phyloP scores from a whole-genome alignment of 2,797 vertebrate species.

The Anguilla anguilla region DNA sequence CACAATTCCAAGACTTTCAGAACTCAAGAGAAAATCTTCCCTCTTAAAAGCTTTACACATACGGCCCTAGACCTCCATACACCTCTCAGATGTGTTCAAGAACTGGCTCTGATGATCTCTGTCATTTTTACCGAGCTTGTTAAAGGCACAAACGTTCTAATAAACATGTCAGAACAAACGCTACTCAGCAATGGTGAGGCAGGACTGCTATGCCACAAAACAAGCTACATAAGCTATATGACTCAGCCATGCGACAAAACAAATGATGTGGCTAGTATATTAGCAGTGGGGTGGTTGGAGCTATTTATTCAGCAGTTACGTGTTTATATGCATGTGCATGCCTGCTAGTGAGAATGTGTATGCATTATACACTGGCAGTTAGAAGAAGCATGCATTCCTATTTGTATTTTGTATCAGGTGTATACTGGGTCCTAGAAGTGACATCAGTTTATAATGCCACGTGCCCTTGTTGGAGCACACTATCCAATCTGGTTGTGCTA shows the following conservation, averaged over 20 bases:
- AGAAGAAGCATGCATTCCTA: not conserved
- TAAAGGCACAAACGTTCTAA: not conserved
- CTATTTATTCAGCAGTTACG: not conserved
- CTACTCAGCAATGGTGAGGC: not conserved
- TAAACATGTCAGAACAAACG: not conserved
- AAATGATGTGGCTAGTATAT: not conserved
- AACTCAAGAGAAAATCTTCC: not conserved
- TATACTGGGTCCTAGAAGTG: not conserved
- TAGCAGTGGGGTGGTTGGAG: not conserved
- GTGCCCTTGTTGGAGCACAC: too few relatives aligned
- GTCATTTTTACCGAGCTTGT: not conserved
- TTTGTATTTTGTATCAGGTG: not conserved
- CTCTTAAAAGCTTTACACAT: not conserved
- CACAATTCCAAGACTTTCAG: not conserved
- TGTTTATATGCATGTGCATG: not conserved
- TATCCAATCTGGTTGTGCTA: constrained; percentile 62
- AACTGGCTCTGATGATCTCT: not conserved
- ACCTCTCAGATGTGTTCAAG: not conserved
- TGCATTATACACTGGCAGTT: constrained; percentile 30
- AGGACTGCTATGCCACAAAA: not conserved
- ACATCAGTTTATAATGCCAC: not conserved
- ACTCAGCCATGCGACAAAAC: not conserved
- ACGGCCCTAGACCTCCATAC: not conserved
- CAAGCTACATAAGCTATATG: not conserved
- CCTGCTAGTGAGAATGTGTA: constrained; percentile 26